These are phyloP conservation scores for Machaerirhynchus nigripectus DNA, from an alignment of 2,113 vertebrate genomes.

Conservation along the genomic window DNA sequence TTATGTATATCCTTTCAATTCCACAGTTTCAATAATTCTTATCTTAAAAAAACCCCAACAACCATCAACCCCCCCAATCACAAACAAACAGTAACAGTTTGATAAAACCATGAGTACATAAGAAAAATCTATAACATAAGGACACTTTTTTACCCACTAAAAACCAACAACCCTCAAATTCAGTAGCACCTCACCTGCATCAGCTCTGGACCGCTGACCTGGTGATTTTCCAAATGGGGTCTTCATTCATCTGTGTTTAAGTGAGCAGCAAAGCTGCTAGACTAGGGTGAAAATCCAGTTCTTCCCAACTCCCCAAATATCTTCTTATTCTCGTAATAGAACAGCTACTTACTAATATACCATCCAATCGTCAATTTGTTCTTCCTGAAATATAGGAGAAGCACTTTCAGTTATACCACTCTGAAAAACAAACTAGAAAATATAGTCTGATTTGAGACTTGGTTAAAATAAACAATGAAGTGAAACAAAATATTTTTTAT, in stretches of 20 bases:
- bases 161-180: background rate
- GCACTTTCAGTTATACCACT: conserved; percentile 46
- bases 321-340: conserved; percentile 52
- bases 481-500: background rate
- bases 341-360: conserved; percentile 56
- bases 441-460: background rate
- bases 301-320: conserved; percentile 35
- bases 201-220: conserved; percentile 91
- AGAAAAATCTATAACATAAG: background rate
- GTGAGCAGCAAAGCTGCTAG: conserved; percentile 88
- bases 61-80: background rate
- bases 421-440: conserved; percentile 69
- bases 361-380: conserved; percentile 52
- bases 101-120: background rate
- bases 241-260: conserved; percentile 97
- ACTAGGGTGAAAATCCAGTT: conserved; percentile 75
- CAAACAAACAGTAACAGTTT: background rate
- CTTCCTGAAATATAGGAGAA: conserved; percentile 52
- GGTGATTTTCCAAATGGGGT: conserved; percentile 92
- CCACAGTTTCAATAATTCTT: background rate
- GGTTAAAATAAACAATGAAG: background rate
- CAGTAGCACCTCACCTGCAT: conserved; percentile 78
- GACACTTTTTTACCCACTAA: background rate
- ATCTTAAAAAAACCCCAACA: background rate
- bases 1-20: background rate